A percentile compares a stretch with the other conserved stretches of the same genome.
These are phyloP conservation scores for Ceratotherium simum DNA, from an alignment of 2,113 vertebrate species.

Conservation along the genomic window DNA sequence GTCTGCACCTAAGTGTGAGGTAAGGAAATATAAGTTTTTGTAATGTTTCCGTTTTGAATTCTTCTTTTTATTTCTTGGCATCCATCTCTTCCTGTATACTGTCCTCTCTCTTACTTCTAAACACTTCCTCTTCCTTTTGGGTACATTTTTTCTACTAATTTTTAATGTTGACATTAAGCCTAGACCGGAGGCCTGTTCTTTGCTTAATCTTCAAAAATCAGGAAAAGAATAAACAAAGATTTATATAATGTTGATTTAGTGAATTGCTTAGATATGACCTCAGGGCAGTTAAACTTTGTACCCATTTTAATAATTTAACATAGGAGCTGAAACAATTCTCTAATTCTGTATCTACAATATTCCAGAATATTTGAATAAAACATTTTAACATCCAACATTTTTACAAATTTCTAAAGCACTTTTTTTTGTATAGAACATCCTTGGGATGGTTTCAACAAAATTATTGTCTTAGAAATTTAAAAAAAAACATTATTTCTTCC, in stretches of 20 bases:
- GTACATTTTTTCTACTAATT: neutral
- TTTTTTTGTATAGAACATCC: neutral
- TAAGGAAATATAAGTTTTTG: neutral
- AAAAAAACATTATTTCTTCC: neutral
- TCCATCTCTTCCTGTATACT: neutral
- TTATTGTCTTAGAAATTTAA: neutral
- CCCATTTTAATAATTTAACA: neutral
- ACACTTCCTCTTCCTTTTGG: neutral
- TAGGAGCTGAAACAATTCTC: neutral
- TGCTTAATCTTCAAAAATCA: constrained; percentile 40
- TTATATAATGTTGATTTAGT: constrained; percentile 55
- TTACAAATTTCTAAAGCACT: neutral
- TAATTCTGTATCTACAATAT: neutral
- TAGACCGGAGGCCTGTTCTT: neutral
- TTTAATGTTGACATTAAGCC: constrained; percentile 4
- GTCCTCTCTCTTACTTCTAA: neutral
- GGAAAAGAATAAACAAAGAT: constrained; percentile 1
- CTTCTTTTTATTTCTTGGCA: neutral
- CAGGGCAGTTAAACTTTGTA: neutral
- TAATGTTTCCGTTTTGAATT: neutral
- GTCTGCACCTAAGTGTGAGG: neutral
- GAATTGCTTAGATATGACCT: neutral
- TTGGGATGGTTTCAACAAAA: neutral
- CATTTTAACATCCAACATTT: neutral
- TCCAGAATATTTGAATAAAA: neutral